phyloP scores from a whole-genome alignment of 2,888 invertebrate genomes.

The Ophion obscuratus region DNA sequence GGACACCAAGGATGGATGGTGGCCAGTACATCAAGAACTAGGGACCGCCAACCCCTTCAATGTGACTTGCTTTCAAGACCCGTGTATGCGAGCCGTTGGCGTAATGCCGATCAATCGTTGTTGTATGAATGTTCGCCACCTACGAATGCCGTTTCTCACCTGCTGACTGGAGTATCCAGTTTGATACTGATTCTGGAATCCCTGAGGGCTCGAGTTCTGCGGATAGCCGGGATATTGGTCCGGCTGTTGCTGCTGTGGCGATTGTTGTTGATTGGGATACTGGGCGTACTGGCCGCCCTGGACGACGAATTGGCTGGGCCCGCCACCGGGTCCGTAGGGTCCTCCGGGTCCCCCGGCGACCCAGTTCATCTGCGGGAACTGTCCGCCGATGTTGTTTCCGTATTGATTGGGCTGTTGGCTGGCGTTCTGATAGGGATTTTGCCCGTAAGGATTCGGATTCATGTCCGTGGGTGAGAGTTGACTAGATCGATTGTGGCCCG shows the following conservation, averaged over 20 bases:
- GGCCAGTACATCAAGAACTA: no score
- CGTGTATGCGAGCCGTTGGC: no score
- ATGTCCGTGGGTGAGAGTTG: constrained; percentile 82
- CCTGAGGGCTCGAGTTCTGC: constrained; percentile 72
- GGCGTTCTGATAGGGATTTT: constrained; percentile 66
- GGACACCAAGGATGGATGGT: no score
- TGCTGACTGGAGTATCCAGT: constrained; percentile 78
- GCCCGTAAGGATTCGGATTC: constrained; percentile 70
- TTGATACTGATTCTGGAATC: constrained; percentile 78
- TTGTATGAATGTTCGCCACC: no score
- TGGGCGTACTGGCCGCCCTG: constrained; percentile 76
- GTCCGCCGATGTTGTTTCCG: constrained; percentile 66
- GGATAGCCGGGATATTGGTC: constrained; percentile 75
- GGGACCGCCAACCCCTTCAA: no score
- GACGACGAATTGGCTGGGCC: constrained; percentile 65
- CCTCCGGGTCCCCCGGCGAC: constrained; percentile 49
- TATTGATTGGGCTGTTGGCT: constrained; percentile 54
- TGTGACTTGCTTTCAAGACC: no score
- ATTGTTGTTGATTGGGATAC: constrained; percentile 66
- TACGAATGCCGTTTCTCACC: constrained; percentile 59
- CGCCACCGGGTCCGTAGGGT: constrained; percentile 60
- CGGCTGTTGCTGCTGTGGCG: constrained; percentile 70
- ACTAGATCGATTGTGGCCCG: constrained; percentile 77
- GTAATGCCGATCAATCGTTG: no score
- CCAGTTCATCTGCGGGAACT: constrained; percentile 69